Base-by-base conservation (phyloP, 2,797 vertebrate genomes). In the Acanthurus tractus region DNA sequence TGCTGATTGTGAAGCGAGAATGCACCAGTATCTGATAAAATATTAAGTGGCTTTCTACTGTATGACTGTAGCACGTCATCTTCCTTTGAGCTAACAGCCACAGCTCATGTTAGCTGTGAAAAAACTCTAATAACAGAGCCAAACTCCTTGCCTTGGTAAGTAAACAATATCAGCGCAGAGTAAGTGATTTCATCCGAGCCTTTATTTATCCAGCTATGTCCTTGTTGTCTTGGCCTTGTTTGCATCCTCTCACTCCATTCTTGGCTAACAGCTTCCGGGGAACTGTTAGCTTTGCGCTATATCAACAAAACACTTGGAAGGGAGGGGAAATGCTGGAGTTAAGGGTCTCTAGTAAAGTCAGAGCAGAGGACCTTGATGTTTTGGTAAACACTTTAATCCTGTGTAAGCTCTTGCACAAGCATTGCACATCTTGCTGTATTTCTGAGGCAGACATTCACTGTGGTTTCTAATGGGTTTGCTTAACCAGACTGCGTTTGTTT, bases 321-420 rank as follows among this genome's bases (percentile, higher is more conserved):
- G 61, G 79, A 61, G 76, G 79, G 44, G 62, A 50, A n/a, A 15
- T 17, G 12, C 68, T 45, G 86, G 70, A 76, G 79, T 68, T 58
- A 40, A 84, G 79, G 86, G 83, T 88, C 85, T 86, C 71, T 68
- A 55, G 78, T 79, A 72, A 84, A 85, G 86, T 80, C 86, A 59
- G 81, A 38, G 81, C 79, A 62, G 88, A 83, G 88, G 87, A 92
- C 91, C 91, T 87, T 90, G 85, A 89, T 89, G 89, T 93, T 87
- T 89, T 71, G 70, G 91, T 93, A 93, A 94, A 95, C 93, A 94
- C 87, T 92, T 92, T 93, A 95, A 95, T 94, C 90, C 92, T 12
- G 66, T 73, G 88, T 94, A 93, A 95, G 88, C 89, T 87, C 82
- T 86, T 69, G 62, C 83, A 81, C 89, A 88, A 90, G 84, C 88